These are phyloP conservation scores for Peromyscus nudipes DNA, from an alignment of 2,797 vertebrate genomes.

Conservation along the genomic window DNA sequence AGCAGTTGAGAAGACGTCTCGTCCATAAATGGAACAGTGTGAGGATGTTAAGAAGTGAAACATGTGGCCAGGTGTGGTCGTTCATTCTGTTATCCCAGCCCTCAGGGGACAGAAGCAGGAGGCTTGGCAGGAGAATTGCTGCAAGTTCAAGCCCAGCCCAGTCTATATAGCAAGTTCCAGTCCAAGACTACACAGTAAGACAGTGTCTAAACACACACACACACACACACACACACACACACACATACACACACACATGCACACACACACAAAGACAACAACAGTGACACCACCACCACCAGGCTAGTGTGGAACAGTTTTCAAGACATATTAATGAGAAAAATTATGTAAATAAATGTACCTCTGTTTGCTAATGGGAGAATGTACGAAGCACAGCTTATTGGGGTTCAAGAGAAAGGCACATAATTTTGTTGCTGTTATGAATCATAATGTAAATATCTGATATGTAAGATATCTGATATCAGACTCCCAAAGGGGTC, in stretches of 20 bases:
- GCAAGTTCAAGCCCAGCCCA: not conserved
- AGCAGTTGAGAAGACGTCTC: not conserved
- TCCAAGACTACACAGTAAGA: not conserved
- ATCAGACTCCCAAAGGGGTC: not conserved
- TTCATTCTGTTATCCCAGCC: not conserved
- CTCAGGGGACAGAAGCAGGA: not conserved
- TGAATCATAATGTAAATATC: not conserved
- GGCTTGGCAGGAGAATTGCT: not conserved
- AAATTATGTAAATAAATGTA: not conserved
- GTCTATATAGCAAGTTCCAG: not conserved
- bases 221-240: too few relatives aligned
- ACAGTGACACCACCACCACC: not conserved
- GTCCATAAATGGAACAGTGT: not conserved
- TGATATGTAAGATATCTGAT: not conserved
- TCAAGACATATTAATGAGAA: not conserved
- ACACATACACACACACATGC: too few relatives aligned
- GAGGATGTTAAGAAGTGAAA: not conserved
- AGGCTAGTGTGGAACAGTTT: not conserved
- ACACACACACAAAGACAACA: too few relatives aligned
- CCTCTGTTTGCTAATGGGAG: not conserved
- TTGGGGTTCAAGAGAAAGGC: not conserved
- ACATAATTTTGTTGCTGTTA: not conserved
- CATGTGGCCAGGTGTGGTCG: too few relatives aligned
- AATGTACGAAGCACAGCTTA: not conserved
- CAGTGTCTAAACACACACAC: not conserved